Percentiles rank a stretch among this genome's conserved stretches.
phyloP scores from a whole-genome alignment of 2,797 vertebrate genomes.

The Siniperca obscura region DNA sequence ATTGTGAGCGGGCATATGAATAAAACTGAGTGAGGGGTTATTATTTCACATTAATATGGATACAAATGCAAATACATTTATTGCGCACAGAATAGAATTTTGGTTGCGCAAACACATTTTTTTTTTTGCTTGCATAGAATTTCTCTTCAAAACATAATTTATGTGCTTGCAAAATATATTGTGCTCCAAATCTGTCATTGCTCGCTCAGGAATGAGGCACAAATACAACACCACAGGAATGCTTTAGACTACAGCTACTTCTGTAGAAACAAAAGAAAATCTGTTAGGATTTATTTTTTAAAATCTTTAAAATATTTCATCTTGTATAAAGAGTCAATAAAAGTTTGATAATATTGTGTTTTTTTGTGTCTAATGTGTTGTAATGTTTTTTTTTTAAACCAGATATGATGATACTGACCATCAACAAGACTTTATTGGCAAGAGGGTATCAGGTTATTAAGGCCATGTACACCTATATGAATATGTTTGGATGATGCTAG shows the following conservation, averaged over 20 bases:
- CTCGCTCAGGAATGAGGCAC: too few relatives aligned
- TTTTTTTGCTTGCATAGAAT: too few relatives aligned
- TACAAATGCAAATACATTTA: too few relatives aligned
- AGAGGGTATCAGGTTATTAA: neutral
- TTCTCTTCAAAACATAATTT: too few relatives aligned
- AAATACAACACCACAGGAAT: neutral
- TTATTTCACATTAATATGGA: too few relatives aligned
- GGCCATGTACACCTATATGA: neutral
- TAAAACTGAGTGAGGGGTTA: too few relatives aligned
- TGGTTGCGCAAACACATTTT: too few relatives aligned
- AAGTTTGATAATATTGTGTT: neutral
- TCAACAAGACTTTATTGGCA: neutral
- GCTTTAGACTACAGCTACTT: conserved; percentile 12
- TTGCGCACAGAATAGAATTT: too few relatives aligned
- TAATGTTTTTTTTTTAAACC: neutral
- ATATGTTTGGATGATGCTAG: neutral
- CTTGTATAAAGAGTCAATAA: neutral
- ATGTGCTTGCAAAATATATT: too few relatives aligned
- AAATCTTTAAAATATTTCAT: neutral
- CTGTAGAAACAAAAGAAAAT: neutral
- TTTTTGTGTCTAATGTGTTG: neutral
- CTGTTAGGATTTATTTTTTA: neutral
- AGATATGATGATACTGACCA: neutral
- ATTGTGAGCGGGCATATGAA: too few relatives aligned
- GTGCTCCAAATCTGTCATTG: too few relatives aligned